Conservation (phyloP, 2,888 invertebrate genomes). For the Drosophila pseudotalamancana region DNA sequence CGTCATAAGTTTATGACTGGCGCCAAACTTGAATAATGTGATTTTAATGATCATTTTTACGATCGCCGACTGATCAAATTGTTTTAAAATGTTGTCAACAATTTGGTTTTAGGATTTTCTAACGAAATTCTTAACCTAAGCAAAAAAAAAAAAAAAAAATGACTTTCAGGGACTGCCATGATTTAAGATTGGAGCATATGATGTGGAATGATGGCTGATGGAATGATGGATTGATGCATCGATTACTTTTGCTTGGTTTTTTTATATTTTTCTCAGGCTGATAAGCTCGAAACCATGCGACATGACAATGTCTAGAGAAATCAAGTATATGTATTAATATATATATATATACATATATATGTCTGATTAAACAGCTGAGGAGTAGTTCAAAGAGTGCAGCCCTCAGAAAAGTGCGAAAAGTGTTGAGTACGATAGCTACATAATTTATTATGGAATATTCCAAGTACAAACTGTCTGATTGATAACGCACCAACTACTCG, state of each 20-base stretch:
- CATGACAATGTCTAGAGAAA: conserved; percentile 12
- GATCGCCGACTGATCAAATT: conserved; percentile 63
- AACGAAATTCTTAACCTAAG: conserved; percentile 15
- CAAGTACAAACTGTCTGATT: conserved; percentile 38
- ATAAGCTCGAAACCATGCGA: conserved; percentile 48
- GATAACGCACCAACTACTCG: conserved; percentile 48
- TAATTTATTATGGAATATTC: conserved; percentile 73
- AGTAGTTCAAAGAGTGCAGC: conserved; percentile 47
- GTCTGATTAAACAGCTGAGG: conserved; percentile 50
- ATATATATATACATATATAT: conserved; percentile 11
- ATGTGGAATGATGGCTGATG: not conserved
- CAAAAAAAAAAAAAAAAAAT: not conserved
- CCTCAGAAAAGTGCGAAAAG: conserved; percentile 70
- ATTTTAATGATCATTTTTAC: conserved; percentile 67
- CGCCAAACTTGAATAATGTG: conserved; percentile 73
- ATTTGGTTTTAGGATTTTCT: conserved; percentile 6
- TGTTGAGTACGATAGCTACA: conserved; percentile 67
- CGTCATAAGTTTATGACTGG: conserved; percentile 78
- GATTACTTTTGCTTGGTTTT: conserved; percentile 35
- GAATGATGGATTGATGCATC: conserved; percentile 25
- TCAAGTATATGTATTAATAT: conserved; percentile 24
- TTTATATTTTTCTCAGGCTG: conserved; percentile 65
- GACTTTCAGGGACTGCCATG: conserved; percentile 5
- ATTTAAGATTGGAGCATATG: conserved; percentile 1
- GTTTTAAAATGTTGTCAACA: conserved; percentile 15